Evolutionary conservation across 37 sponge, comb jelly and placozoan species (phyloP).

Genomic region (Ianthella basta): DNA sequence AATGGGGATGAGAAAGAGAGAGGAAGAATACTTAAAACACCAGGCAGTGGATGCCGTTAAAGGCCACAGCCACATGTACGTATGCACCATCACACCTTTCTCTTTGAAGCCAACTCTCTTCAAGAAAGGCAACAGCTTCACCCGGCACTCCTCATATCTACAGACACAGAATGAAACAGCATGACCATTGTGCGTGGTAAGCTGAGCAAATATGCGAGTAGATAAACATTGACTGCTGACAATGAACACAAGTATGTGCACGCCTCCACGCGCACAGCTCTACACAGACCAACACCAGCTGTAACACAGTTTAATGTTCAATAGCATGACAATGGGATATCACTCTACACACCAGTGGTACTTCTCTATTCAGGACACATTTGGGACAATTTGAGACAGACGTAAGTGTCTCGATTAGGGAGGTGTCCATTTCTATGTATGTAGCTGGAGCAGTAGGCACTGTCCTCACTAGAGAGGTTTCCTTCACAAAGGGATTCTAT

Average conservation of each 20-base stretch:
- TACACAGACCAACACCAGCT: background rate
- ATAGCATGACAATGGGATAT: too few relatives aligned
- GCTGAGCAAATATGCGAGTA: too few relatives aligned
- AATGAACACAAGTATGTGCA: background rate
- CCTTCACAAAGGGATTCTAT: too few relatives aligned
- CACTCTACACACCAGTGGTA: too few relatives aligned
- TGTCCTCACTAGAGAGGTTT: too few relatives aligned
- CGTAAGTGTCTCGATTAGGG: too few relatives aligned
- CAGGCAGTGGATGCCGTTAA: background rate
- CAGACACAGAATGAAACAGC: background rate
- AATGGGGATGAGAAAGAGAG: background rate
- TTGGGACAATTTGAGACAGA: too few relatives aligned
- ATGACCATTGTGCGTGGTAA: background rate
- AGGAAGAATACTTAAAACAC: background rate
- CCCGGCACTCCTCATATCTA: slow-evolving; percentile 94
- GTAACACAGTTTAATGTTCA: too few relatives aligned
- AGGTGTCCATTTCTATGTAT: too few relatives aligned
- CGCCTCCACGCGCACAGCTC: too few relatives aligned
- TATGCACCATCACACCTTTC: background rate
- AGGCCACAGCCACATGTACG: slow-evolving; percentile 2
- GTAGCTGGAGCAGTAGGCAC: too few relatives aligned
- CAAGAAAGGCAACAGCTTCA: slow-evolving; percentile 90
- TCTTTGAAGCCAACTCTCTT: slow-evolving; percentile 95
- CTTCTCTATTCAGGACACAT: too few relatives aligned
- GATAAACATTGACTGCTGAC: background rate